Conservation (phyloP, 2,888 invertebrate species). For the Eretmocerus hayati region DNA sequence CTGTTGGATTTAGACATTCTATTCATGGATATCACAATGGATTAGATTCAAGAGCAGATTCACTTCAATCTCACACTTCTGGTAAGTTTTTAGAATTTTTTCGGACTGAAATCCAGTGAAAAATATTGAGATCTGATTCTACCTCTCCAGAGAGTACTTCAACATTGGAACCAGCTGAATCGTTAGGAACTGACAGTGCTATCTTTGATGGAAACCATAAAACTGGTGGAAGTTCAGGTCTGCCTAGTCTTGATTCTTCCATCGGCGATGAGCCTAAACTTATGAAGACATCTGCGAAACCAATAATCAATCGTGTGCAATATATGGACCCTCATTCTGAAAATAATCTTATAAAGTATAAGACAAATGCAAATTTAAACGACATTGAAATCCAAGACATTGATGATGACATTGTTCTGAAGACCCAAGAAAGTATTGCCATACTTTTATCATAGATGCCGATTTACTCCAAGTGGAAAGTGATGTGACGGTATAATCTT, state of each 20-base stretch:
- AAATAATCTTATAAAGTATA: constrained; percentile 38
- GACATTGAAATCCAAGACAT: constrained; percentile 32
- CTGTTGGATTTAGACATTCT: too few species aligned
- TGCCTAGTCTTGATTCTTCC: constrained; percentile 59
- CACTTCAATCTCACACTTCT: constrained; percentile 3
- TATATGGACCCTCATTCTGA: constrained; percentile 31
- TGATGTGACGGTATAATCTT: too few species aligned
- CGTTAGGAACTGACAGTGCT: constrained; percentile 17
- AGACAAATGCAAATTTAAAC: constrained; percentile 39
- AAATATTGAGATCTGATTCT: too few species aligned
- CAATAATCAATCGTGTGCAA: constrained; percentile 14
- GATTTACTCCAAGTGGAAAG: too few species aligned
- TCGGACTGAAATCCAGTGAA: too few species aligned
- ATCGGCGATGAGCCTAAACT: constrained; percentile 60
- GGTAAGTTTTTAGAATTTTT: too few species aligned
- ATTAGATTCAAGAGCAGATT: constrained; percentile 6
- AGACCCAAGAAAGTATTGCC: too few species aligned
- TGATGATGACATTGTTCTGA: neutral
- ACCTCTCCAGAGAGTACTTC: constrained; percentile 7
- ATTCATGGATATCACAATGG: neutral
- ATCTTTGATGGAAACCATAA: constrained; percentile 17
- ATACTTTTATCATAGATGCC: too few species aligned
- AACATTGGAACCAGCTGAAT: constrained; percentile 11
- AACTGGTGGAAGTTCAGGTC: constrained; percentile 20
- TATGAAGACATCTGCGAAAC: constrained; percentile 28